A percentile compares a stretch with the other conserved stretches of the same genome.
Conservation (phyloP, 2,797 vertebrate genomes). For the Lutjanus campechanus region DNA sequence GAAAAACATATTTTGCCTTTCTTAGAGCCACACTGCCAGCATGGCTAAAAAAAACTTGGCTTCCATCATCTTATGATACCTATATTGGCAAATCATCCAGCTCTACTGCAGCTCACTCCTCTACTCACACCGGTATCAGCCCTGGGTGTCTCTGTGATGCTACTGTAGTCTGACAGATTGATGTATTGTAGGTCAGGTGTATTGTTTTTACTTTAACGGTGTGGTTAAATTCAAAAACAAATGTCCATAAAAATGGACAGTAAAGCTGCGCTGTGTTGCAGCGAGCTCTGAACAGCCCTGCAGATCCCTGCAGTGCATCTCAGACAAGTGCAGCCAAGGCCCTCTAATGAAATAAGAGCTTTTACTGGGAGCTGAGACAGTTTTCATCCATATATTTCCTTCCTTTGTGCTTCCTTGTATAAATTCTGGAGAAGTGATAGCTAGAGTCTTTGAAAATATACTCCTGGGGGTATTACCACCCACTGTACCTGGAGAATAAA, state of each 20-base stretch:
- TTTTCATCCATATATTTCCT: constrained; percentile 37
- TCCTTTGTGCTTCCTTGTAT: constrained; percentile 44
- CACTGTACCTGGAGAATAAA: constrained; percentile 46
- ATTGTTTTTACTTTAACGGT: not conserved
- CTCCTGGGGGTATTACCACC: constrained; percentile 32
- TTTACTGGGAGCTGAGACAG: constrained; percentile 20
- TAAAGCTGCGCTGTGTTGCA: constrained; percentile 12
- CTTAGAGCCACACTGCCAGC: not conserved
- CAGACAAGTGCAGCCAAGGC: constrained; percentile 17
- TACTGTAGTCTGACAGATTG: not conserved
- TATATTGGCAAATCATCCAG: not conserved
- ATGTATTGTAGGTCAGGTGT: not conserved
- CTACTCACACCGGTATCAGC: not conserved
- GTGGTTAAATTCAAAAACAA: not conserved
- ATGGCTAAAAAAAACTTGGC: not conserved
- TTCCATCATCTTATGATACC: not conserved
- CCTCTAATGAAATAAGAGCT: constrained; percentile 42
- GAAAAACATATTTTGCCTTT: not conserved
- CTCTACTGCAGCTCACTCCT: not conserved
- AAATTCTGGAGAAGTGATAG: constrained; percentile 41
- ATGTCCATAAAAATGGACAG: not conserved
- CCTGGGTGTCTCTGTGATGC: not conserved
- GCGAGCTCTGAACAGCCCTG: not conserved
- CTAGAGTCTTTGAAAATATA: constrained; percentile 41
- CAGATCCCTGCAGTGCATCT: constrained; percentile 13